Conservation (phyloP, 1,140 invertebrate genomes). For the Drosophila nannoptera region DNA sequence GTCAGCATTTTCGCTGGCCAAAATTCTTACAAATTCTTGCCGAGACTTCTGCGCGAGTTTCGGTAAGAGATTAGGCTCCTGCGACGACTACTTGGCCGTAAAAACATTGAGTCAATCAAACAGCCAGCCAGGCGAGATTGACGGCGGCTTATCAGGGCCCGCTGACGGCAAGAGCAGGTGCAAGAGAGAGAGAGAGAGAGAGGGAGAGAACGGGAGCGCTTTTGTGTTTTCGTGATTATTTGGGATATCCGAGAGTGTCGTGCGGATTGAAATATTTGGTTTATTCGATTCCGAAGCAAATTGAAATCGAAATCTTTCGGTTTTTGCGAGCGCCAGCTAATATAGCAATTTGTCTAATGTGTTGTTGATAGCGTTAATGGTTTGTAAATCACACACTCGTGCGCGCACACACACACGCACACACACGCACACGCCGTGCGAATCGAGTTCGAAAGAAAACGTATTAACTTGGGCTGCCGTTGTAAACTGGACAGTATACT, state of each 20-base stretch:
- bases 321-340: conserved; percentile 52
- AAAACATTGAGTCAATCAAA: conserved; percentile 37
- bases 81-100: conserved; percentile 12
- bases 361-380: conserved; percentile 68
- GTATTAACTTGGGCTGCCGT: conserved; percentile 23
- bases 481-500: conserved; percentile 18
- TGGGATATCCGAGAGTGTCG: conserved; percentile 18
- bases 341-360: conserved; percentile 75
- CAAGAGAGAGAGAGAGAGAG: not conserved
- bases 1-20: conserved; percentile 49
- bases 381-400: conserved; percentile 65
- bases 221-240: conserved; percentile 8
- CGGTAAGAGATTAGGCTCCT: conserved; percentile 62
- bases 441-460: conserved; percentile 2
- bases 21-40: not conserved
- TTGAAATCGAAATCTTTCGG: conserved; percentile 27
- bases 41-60: not conserved
- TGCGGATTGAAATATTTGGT: conserved; percentile 18
- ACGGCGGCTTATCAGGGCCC: conserved; percentile 29
- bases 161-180: not conserved
- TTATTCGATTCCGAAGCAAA: conserved; percentile 8
- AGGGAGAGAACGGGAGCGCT: not conserved
- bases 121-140: conserved; percentile 19
- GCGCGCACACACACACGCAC: conserved; percentile 15
- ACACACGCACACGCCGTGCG: conserved; percentile 22